phyloP scores from a whole-genome alignment of 2,113 vertebrate species.

The Syrmaticus mikado region DNA sequence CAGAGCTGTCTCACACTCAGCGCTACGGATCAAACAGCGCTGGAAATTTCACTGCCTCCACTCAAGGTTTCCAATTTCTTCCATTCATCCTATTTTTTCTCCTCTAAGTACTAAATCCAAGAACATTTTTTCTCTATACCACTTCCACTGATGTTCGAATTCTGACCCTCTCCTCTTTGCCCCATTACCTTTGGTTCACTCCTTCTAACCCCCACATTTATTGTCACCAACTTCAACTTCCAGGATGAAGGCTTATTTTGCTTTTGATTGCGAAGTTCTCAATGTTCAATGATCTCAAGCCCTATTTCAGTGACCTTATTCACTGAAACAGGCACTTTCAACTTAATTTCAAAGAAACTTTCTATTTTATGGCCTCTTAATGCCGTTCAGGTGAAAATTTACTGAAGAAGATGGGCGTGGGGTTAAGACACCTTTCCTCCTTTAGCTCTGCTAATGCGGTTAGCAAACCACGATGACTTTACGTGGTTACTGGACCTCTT shows the following conservation, averaged over 20 bases:
- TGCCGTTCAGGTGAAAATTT: not conserved
- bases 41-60: not conserved
- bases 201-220: not conserved
- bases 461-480: not conserved
- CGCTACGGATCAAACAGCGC: not conserved
- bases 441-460: not conserved
- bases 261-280: not conserved
- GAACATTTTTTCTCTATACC: not conserved
- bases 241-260: not conserved
- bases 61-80: not conserved
- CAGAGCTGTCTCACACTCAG: not conserved
- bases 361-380: not conserved
- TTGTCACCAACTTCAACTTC: not conserved
- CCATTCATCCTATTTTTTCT: not conserved
- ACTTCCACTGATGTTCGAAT: not conserved
- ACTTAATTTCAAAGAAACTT: not conserved
- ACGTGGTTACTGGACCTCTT: not conserved
- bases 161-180: not conserved
- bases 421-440: not conserved
- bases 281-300: not conserved
- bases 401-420: not conserved
- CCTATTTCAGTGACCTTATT: not conserved
- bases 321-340: not conserved
- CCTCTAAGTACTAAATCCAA: not conserved
- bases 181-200: not conserved